Evolutionary conservation across 1,140 invertebrate species (phyloP), one percentile per base, ranked within the genome.

Genomic region (Semibalanus balanoides): DNA sequence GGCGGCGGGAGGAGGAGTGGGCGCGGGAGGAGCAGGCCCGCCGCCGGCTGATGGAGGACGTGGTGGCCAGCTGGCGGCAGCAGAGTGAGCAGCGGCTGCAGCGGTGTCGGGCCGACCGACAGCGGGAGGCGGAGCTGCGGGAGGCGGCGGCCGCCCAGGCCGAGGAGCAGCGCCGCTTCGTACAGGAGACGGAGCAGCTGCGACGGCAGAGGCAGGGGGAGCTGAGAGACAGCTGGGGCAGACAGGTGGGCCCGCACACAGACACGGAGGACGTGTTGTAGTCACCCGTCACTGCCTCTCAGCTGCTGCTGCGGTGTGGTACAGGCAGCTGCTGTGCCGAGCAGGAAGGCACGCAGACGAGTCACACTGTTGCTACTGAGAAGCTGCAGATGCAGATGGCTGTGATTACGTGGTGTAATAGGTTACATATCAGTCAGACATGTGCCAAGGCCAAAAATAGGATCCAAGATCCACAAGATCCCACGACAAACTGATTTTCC

Each of bases 41-140:
- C n/a, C 70, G 70, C 70, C 70, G 70, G 7, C 70, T 72, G n/a
- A 27, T 30, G 28, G 70, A 11, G 11, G 29, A 30, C 70, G 70
- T 72, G 70, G 70, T 72, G n/a, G 70, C 70, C 70, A 72, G 25
- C 70, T 72, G 70, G 70, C 70, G 70, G 29, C 28, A 72, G 29
- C 70, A 72, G 70, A 72, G 9, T 11, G 70, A 72, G 70, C 25
- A 28, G 70, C 70, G 70, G 3, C 70, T 72, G 70, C 11, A 72
- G 22, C 51, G 22, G 51, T 64, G 51, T 25, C 51, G 51, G 7
- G 51, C 51, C 14, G 14, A 64, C 11, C 51, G 22, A 19, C 51
- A 25, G 51, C 22, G 51, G 7, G 51, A 64, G 51, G 51, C 51
- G 7, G 51, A 64, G 51, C 51, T 64, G 51, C 51, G 51, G 7